Percentiles rank a stretch among this genome's conserved stretches.
Conservation (phyloP, 2,888 invertebrate species). For the Drosophila koepferae region DNA sequence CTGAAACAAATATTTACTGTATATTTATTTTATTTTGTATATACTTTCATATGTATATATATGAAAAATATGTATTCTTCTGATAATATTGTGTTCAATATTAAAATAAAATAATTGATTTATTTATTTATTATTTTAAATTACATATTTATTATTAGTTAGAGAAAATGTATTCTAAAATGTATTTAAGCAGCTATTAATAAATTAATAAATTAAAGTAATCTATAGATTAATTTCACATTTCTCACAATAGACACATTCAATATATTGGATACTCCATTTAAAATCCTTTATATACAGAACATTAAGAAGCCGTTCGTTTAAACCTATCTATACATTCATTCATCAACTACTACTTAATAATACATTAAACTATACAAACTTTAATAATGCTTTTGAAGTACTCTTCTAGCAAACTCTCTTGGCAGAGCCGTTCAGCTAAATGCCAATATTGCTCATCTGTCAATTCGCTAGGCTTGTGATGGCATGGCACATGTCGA, state of each 20-base stretch:
- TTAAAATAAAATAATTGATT: not conserved
- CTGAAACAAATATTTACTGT: no score
- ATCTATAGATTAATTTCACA: not conserved
- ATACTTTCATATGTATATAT: no score
- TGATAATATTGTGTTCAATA: not conserved
- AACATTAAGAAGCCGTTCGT: not conserved
- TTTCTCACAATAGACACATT: not conserved
- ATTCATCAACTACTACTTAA: slow-evolving; percentile 11
- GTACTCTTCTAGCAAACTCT: slow-evolving; percentile 16
- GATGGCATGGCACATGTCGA: slow-evolving; percentile 29
- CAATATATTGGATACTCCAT: no score
- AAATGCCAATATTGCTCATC: slow-evolving; percentile 50
- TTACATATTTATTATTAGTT: not conserved
- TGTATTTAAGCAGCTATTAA: no score
- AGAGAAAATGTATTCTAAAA: not conserved
- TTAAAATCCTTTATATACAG: not conserved
- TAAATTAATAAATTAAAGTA: no score
- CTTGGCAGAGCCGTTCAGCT: slow-evolving; percentile 8
- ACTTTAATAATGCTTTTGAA: slow-evolving; percentile 25
- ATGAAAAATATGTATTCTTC: no score
- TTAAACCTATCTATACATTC: no score
- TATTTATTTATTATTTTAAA: not conserved
- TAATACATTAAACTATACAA: not conserved
- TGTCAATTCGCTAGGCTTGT: slow-evolving; percentile 48
- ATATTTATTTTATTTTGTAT: no score